Base-by-base conservation (phyloP, 35 echinoderm and acorn worm genomes). In the Apostichopus parvimensis region DNA sequence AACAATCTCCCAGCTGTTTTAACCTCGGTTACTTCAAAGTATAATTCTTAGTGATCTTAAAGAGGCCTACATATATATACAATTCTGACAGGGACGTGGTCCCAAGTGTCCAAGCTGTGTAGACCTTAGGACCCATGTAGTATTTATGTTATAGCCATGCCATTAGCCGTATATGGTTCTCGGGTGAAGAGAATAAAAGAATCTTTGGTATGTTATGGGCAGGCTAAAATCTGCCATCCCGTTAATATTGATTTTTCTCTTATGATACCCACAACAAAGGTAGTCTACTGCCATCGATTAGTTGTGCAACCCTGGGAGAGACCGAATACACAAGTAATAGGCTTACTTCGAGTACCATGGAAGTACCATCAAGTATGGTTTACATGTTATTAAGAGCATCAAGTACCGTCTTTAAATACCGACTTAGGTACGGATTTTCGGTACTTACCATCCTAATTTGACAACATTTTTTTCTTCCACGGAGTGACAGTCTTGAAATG, bases 211-310 rank as follows among this genome's bases (percentile, higher is more conserved):
- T 34, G 28, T 34, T 34, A 34, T 34, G 28, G 28, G 28, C 28
- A 34, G 28, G 28, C 28, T 34, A 34, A 34, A 34, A 34, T 34
- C 28, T 34, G 28, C 28, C 28, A 34, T 34, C 28, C 28, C 28
- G 28, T 34, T 34, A 34, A 82, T 82, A 82, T 54, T 82, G 79
- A 82, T 82, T 54, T 28, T 55, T 34, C 79, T 82, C 18, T 82
- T 24, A 82, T 82, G 79, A 82, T 82, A 82, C 79, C 79, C 79
- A 45, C 79, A 82, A 82, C 79, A 82, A 82, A 82, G 79, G 17
- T 14, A 82, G 25, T 53, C 17, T 82, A 24, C 52, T 55, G 54
- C 2, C 55, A 82, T 82, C 25, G 79, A 82, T 82, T 15, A 54
- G 79, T 17, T 17, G 24, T 15, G 18, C 54, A 82, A 5, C 6